Evolutionary conservation across 2,888 invertebrate species (phyloP).

Genomic region (Romanomermis culicivorax): DNA sequence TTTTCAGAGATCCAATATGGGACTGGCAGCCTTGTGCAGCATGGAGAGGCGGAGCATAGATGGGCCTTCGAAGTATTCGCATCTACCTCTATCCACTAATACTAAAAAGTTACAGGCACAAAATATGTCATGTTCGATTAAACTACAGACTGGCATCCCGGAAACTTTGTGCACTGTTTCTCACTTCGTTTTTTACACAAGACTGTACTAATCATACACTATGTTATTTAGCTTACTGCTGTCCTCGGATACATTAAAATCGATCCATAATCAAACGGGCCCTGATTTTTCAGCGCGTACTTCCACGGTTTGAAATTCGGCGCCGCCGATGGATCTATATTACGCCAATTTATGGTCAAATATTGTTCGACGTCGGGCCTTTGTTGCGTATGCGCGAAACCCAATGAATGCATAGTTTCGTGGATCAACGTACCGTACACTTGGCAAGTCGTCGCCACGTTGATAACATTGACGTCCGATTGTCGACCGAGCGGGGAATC

Average conservation of each 20-base stretch:
- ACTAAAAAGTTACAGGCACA: too few relatives aligned
- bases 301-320: not conserved
- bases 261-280: not conserved
- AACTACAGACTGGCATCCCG: too few relatives aligned
- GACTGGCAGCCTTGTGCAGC: too few relatives aligned
- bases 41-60: too few relatives aligned
- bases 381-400: not conserved
- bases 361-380: not conserved
- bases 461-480: not conserved
- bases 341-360: not conserved
- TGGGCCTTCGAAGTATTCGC: too few relatives aligned
- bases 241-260: not conserved
- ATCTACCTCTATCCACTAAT: too few relatives aligned
- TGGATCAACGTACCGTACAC: not conserved
- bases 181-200: too few relatives aligned
- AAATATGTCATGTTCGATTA: too few relatives aligned
- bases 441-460: not conserved
- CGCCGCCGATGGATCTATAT: not conserved
- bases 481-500: not conserved
- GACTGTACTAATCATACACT: too few relatives aligned
- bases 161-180: too few relatives aligned
- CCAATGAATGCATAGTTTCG: conserved; percentile 1
- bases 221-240: not conserved
- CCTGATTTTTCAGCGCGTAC: not conserved
- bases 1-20: too few relatives aligned